phyloP scores from a whole-genome alignment of 2,888 invertebrate species.

The Pyrgus malvae region DNA sequence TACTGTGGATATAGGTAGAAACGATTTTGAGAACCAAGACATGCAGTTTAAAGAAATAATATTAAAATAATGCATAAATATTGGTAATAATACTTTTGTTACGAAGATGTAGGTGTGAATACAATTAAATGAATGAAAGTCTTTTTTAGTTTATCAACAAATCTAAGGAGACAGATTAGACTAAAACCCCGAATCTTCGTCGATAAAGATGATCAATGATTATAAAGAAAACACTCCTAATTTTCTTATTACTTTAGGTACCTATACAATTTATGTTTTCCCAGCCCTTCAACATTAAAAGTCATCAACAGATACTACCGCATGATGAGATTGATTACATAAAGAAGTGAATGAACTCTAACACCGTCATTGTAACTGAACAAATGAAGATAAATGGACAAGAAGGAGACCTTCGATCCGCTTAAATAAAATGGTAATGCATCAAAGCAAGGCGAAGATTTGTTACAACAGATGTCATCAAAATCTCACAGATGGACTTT shows the following conservation, averaged over 20 bases:
- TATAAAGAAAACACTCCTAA: too few relatives aligned
- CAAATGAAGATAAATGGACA: slow-evolving; percentile 20
- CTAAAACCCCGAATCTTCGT: too few relatives aligned
- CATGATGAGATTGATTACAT: slow-evolving; percentile 12
- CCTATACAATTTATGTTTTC: not conserved
- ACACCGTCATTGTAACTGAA: not conserved
- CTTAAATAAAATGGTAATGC: slow-evolving; percentile 10
- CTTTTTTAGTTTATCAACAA: too few relatives aligned
- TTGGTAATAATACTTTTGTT: too few relatives aligned
- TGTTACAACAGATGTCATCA: not conserved
- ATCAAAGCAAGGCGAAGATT: not conserved
- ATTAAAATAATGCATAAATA: too few relatives aligned
- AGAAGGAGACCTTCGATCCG: slow-evolving; percentile 13
- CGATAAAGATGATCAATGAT: too few relatives aligned
- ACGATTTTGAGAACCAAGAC: too few relatives aligned
- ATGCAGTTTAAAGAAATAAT: too few relatives aligned
- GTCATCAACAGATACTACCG: not conserved
- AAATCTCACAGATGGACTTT: not conserved
- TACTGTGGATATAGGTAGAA: too few relatives aligned
- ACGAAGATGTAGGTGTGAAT: too few relatives aligned
- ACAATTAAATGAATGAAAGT: too few relatives aligned
- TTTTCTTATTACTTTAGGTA: not conserved
- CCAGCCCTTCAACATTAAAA: not conserved
- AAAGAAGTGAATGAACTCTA: slow-evolving; percentile 15
- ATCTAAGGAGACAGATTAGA: too few relatives aligned